These are phyloP conservation scores for Ditula angustiorana DNA, from an alignment of 2,888 invertebrate genomes.

Conservation along the genomic window DNA sequence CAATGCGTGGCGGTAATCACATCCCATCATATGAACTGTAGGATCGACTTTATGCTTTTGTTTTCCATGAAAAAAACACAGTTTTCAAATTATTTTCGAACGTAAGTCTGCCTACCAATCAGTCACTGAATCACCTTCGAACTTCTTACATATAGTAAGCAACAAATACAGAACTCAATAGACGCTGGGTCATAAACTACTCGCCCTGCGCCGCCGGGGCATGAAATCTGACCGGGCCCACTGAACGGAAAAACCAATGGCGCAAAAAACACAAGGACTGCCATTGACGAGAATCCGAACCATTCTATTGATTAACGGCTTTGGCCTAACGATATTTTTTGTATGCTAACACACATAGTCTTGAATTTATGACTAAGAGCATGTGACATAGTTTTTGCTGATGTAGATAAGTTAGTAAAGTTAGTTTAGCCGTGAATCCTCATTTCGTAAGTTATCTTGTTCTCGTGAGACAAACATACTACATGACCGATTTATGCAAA, in stretches of 20 bases:
- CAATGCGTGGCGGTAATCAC: too few species aligned
- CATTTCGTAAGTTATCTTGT: too few species aligned
- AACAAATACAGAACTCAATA: neutral
- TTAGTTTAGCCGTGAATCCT: neutral
- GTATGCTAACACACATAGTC: neutral
- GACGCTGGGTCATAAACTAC: neutral
- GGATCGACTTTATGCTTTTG: too few species aligned
- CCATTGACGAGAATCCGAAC: constrained; percentile 45
- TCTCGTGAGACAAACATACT: too few species aligned
- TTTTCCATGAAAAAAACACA: too few species aligned
- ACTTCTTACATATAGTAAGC: neutral
- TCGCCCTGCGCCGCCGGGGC: neutral
- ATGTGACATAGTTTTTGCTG: constrained; percentile 12
- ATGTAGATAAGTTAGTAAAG: too few species aligned
- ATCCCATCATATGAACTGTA: too few species aligned
- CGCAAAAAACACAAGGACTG: constrained; percentile 52
- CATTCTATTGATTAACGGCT: constrained; percentile 28
- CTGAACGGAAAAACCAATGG: constrained; percentile 60
- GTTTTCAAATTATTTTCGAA: too few species aligned
- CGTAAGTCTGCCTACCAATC: neutral
- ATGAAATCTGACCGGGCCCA: constrained; percentile 43
- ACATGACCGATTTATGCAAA: too few species aligned
- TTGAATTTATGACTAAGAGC: neutral
- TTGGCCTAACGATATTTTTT: constrained; percentile 26
- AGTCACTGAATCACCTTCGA: neutral